Base-by-base conservation (phyloP, 1,140 invertebrate genomes). In the Meloidogyne floridensis region DNA sequence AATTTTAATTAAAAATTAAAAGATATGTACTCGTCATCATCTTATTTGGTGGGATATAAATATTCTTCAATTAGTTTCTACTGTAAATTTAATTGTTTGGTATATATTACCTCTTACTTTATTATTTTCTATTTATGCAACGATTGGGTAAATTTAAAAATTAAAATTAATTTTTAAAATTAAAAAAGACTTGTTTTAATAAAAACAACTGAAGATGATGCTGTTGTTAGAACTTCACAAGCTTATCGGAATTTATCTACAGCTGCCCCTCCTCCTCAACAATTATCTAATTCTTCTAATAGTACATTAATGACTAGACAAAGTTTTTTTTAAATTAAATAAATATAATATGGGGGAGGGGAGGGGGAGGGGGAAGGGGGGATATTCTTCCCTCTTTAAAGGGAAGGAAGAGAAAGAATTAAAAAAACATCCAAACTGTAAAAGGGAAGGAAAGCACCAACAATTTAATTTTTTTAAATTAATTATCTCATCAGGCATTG, bases 41-140 rank as follows among this genome's bases (percentile, higher is more conserved):
- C 43, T 85, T 10, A 75, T 82, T 54, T 77, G 83, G 69, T 72
- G 69, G n/a, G 85, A 82, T 42, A 77, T 87, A n/a, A 85, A 87
- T 75, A 42, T 87, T 20, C 73, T 87, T 15, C 81, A 87, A 82
- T 53, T 88, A n/a, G 84, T 88, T 18, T 81, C 87, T 9, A 85
- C 84, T 13, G 65, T 88, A 13, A 88, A 88, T 79, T 75, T 88
- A 51, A 78, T 88, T 47, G 77, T 86, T 51, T 86, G 86, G 87
- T 88, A 88, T 71, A 69, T 84, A 10, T 56, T 85, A 11, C 87
- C 87, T 6, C 74, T 88, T 4, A 42, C 81, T 51, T 72, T 87
- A 11, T 83, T 88, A 51, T 77, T 88, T 10, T 78, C 81, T 53
- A 88, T 88, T 72, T 88, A 88, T 69, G 82, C 87, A 7, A 84